Conservation (phyloP, 1,140 invertebrate genomes). For the Leptinotarsa defecta region DNA sequence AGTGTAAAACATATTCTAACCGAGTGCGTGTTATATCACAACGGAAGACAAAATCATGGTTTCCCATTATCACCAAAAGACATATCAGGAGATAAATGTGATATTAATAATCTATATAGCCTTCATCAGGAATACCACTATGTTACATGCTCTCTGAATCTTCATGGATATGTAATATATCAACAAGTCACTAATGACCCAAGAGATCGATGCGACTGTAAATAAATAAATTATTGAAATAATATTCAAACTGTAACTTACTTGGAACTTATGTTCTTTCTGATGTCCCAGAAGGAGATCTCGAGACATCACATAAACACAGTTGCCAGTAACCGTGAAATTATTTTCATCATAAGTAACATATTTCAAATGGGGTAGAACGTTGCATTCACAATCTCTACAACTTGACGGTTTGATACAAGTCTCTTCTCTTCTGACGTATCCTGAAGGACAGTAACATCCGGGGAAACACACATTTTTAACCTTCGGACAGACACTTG, state of each 20-base stretch:
- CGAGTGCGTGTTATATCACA: too few relatives aligned
- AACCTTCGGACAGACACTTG: slow-evolving; percentile 64
- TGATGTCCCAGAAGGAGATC: slow-evolving; percentile 58
- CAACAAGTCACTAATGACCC: too few relatives aligned
- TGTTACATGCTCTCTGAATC: too few relatives aligned
- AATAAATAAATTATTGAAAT: too few relatives aligned
- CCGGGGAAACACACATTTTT: slow-evolving; percentile 75
- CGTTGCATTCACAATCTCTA: slow-evolving; percentile 77
- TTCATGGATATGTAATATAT: too few relatives aligned
- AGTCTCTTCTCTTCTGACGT: slow-evolving; percentile 68
- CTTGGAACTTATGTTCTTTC: slow-evolving; percentile 67
- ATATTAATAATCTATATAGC: too few relatives aligned
- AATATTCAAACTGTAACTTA: slow-evolving; percentile 38
- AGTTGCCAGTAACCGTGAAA: slow-evolving; percentile 75
- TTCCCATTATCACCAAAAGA: too few relatives aligned
- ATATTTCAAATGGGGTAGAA: slow-evolving; percentile 72
- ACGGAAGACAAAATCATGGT: too few relatives aligned
- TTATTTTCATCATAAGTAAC: slow-evolving; percentile 75
- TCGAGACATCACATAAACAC: slow-evolving; percentile 75
- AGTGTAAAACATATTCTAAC: too few relatives aligned
- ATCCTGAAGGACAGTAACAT: slow-evolving; percentile 80
- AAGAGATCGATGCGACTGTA: too few relatives aligned
- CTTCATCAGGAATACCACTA: too few relatives aligned
- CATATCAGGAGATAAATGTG: too few relatives aligned
- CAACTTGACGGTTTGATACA: slow-evolving; percentile 75